Conservation (phyloP, 2,888 invertebrate species). For the Perithous albicinctus region DNA sequence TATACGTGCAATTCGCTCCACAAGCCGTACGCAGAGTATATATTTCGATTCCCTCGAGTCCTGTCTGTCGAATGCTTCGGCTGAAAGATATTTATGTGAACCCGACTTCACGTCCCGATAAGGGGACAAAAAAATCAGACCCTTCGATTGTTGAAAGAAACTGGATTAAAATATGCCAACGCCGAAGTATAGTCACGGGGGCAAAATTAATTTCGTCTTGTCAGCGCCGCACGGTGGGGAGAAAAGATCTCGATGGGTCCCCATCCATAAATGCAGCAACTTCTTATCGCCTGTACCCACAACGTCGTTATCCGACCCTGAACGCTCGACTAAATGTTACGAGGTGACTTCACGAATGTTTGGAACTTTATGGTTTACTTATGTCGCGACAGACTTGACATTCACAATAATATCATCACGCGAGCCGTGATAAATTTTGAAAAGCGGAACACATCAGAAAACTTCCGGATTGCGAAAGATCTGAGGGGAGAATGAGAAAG, state of each 20-base stretch:
- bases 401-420: conserved; percentile 46
- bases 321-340: conserved; percentile 22
- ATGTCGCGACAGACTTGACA: not conserved
- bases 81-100: conserved; percentile 77
- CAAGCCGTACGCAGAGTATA: conserved; percentile 1
- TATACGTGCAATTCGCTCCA: not conserved
- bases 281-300: conserved; percentile 72
- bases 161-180: conserved; percentile 82
- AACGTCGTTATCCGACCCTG: conserved; percentile 36
- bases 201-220: conserved; percentile 81
- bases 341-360: conserved; percentile 26
- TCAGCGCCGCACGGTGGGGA: conserved; percentile 71
- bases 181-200: conserved; percentile 64
- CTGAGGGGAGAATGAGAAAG: not conserved
- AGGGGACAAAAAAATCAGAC: conserved; percentile 59
- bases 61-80: conserved; percentile 66
- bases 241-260: conserved; percentile 53
- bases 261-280: conserved; percentile 82
- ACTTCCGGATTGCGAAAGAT: conserved; percentile 42
- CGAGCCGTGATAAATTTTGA: conserved; percentile 47
- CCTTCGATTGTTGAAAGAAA: conserved; percentile 74
- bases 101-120: conserved; percentile 46
- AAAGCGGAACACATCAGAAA: conserved; percentile 30
- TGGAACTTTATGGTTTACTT: conserved; percentile 20
- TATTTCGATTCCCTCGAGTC: conserved; percentile 58